Conservation (phyloP, 2,113 vertebrate species). For the Camarhynchus parvulus region DNA sequence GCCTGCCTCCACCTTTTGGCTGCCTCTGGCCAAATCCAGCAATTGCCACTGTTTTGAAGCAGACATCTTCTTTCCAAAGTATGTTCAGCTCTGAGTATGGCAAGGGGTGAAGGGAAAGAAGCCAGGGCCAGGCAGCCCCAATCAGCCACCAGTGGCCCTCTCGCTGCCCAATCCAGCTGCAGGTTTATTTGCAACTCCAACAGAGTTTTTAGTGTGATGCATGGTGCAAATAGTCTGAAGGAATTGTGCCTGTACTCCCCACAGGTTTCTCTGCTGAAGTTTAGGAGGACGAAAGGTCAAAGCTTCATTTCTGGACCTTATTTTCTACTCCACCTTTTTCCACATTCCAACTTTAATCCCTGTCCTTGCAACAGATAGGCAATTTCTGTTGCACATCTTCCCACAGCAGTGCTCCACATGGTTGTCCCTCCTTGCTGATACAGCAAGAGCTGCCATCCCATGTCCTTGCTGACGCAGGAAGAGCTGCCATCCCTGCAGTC, state of each 20-base stretch:
- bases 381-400: neutral
- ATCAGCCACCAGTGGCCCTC: neutral
- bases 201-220: neutral
- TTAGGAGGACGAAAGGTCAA: neutral
- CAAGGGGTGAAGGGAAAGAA: neutral
- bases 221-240: neutral
- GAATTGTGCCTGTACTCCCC: neutral
- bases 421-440: neutral
- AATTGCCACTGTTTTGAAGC: neutral
- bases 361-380: neutral
- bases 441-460: neutral
- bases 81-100: neutral
- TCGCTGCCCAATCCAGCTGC: neutral
- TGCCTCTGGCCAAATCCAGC: neutral
- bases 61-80: neutral
- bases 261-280: neutral
- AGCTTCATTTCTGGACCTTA: neutral
- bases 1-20: neutral
- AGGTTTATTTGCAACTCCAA: neutral
- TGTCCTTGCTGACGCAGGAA: neutral
- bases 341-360: neutral
- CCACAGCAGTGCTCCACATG: accelerated
- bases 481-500: neutral
- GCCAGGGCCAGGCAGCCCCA: neutral
- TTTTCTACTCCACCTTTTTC: neutral